Conservation (phyloP, 2,797 vertebrate genomes). For the Squalus acanthias region DNA sequence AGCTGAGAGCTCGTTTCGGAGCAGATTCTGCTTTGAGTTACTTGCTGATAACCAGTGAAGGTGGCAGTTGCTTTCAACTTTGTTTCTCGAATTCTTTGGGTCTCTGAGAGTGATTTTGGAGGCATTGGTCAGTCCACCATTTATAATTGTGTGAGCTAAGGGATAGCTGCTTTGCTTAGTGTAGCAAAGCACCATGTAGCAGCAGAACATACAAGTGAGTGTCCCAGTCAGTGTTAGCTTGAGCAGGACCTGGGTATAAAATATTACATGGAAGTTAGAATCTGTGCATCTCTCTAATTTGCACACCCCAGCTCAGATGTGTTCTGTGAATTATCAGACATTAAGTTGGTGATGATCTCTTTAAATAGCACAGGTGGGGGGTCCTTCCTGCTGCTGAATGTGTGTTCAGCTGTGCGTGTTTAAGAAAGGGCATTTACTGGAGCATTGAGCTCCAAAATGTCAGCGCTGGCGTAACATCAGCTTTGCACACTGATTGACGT, state of each 20-base stretch:
- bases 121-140: too few relatives aligned
- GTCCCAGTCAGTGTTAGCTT: background rate
- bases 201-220: background rate
- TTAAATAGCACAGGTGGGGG: too few relatives aligned
- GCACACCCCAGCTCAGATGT: background rate
- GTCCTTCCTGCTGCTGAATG: too few relatives aligned
- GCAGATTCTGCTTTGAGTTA: background rate
- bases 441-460: too few relatives aligned
- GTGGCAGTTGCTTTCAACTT: background rate
- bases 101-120: background rate
- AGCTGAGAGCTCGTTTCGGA: background rate
- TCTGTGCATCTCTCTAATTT: too few relatives aligned
- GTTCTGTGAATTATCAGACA: background rate
- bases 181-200: background rate
- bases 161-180: background rate
- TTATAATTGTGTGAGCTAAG: background rate
- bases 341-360: background rate
- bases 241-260: background rate
- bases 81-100: background rate
- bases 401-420: too few relatives aligned
- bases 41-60: background rate
- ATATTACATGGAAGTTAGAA: background rate
- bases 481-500: too few relatives aligned
- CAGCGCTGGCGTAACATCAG: too few relatives aligned
- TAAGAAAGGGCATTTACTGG: too few relatives aligned